phyloP scores from a whole-genome alignment of 2,888 invertebrate species.

The Alcis repandata region DNA sequence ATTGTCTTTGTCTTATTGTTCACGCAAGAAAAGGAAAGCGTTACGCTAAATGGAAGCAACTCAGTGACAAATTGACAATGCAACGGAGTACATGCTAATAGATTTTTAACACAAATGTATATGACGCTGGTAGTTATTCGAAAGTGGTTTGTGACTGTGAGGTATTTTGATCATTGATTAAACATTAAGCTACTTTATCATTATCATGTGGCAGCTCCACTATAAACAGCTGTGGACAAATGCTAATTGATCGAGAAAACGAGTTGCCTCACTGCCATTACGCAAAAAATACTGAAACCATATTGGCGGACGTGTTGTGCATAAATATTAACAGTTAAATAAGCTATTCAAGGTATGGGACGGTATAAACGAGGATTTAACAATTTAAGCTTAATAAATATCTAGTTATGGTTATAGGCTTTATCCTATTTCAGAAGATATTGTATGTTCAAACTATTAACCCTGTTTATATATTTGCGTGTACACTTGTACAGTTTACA shows the following conservation, averaged over 20 bases:
- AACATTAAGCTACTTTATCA: neutral
- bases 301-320: neutral
- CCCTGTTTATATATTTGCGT: slow-evolving; percentile 7
- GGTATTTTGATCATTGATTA: slow-evolving; percentile 18
- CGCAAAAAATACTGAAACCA: slow-evolving; percentile 9
- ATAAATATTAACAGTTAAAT: slow-evolving; percentile 5
- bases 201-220: neutral
- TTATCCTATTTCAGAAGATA: neutral
- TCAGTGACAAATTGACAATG: slow-evolving; percentile 38
- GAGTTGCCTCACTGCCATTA: slow-evolving; percentile 3
- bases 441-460: slow-evolving; percentile 1
- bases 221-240: neutral
- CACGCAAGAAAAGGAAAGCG: slow-evolving; percentile 40
- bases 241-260: slow-evolving; percentile 6
- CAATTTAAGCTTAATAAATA: neutral
- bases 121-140: slow-evolving; percentile 21
- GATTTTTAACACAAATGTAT: slow-evolving; percentile 32
- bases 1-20: slow-evolving; percentile 9
- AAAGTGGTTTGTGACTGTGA: slow-evolving; percentile 27
- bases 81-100: slow-evolving; percentile 40
- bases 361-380: neutral
- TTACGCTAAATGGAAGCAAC: slow-evolving; percentile 40
- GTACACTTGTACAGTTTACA: slow-evolving; percentile 13
- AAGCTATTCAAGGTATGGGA: neutral
- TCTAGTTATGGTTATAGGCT: neutral